Evolutionary conservation across 2,113 vertebrate genomes (phyloP), one percentile per base, ranked within the genome.

Genomic region (Orthochromis malagaraziensis): DNA sequence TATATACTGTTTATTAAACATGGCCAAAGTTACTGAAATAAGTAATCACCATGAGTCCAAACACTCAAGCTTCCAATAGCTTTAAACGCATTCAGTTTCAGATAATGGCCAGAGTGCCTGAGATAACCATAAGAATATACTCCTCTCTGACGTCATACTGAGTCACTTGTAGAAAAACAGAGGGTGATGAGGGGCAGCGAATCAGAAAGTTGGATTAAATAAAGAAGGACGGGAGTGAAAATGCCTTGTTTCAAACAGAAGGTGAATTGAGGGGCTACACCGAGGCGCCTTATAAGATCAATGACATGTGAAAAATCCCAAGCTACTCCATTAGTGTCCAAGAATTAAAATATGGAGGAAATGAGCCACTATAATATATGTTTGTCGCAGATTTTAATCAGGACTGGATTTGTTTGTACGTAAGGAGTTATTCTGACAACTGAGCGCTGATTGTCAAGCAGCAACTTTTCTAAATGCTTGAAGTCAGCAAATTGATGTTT

Each of bases 181-280:
- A 73, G 0, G 0, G 5, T 45, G 4, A 73, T 31, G 26, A 2
- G 1, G 17, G 17, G 26, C 26, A 51, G 26, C 1, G 1, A n/a
- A 77, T 51, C 26, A 51, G 26, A 77, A 77, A 51, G 6, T 31
- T 19, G 26, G 16, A 12, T 51, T 77, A 51, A 33, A 77, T 19
- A 51, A 51, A 77, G 45, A 1, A 47, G 16, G 42, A 49, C 3
- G 1, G 40, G 24, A 29, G 9, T 29, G 26, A 19, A 75, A 47
- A 77, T n/a, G 10, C 10, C 73, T 33, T 51, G 45, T 33, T 77
- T 51, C 17, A 33, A 51, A 51, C 11, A 9, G 42, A 77, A 49
- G 26, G 17, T 13, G 17, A 51, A n/a, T 77, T 77, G 73, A 77
- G 73, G 17, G 26, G 16, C 70, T n/a, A 77, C 9, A 49, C 24